A percentile compares a stretch with the other conserved stretches of the same genome.
These are phyloP conservation scores for Tiliacea aurago DNA, from an alignment of 2,888 invertebrate species.

Conservation along the genomic window DNA sequence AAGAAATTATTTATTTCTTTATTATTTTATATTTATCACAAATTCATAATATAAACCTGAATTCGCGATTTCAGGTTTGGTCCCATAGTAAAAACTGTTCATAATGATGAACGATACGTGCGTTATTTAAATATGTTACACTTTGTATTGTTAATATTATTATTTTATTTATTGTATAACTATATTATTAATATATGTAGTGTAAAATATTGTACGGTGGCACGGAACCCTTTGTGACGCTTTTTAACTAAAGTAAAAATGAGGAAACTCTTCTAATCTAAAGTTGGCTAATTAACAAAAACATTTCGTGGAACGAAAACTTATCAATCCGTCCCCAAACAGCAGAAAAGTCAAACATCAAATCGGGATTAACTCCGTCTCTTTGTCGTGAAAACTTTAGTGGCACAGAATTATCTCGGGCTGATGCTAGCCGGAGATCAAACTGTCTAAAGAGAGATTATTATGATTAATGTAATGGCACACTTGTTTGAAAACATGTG, in stretches of 20 bases:
- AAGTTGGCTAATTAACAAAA: slow-evolving; percentile 54
- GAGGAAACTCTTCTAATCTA: slow-evolving; percentile 14
- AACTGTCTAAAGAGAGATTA: slow-evolving; percentile 43
- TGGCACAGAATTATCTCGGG: slow-evolving; percentile 22
- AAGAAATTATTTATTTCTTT: too few relatives aligned
- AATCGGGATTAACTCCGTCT: slow-evolving; percentile 31
- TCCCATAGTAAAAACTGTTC: too few relatives aligned
- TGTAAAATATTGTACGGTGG: background rate
- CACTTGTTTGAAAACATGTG: slow-evolving; percentile 14
- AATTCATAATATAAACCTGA: too few relatives aligned
- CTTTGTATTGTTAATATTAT: too few relatives aligned
- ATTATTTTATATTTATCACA: too few relatives aligned
- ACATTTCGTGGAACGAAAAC: slow-evolving; percentile 18
- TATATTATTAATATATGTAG: too few relatives aligned
- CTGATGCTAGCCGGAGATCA: slow-evolving; percentile 23
- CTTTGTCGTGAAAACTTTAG: slow-evolving; percentile 36
- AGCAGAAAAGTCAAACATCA: slow-evolving; percentile 44
- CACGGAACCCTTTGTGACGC: background rate
- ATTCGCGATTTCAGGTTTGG: too few relatives aligned
- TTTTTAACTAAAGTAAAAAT: slow-evolving; percentile 7
- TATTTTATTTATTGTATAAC: too few relatives aligned
- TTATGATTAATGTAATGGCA: slow-evolving; percentile 34
- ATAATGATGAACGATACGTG: too few relatives aligned
- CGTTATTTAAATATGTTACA: too few relatives aligned
- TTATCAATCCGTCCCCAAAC: slow-evolving; percentile 44